phyloP scores from a whole-genome alignment of 2,113 vertebrate species.

The Loxodonta africana region DNA sequence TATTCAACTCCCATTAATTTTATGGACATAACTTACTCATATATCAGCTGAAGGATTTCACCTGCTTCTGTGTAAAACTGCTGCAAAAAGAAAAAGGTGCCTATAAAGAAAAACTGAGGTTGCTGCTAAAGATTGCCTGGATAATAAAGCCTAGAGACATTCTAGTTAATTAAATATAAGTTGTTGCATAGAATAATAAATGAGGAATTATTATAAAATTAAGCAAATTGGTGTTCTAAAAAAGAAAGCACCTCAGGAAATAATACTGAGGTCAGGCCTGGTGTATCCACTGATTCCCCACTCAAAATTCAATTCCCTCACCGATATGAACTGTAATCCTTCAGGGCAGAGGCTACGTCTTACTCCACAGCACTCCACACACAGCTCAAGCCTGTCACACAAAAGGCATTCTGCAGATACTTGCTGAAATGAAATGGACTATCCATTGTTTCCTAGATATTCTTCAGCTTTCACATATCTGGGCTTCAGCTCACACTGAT shows the following conservation, averaged over 20 bases:
- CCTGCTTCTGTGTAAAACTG: constrained; percentile 23
- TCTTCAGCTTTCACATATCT: neutral
- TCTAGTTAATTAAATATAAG: constrained; percentile 38
- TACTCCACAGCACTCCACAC: neutral
- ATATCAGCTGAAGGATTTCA: constrained; percentile 78
- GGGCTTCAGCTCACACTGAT: neutral
- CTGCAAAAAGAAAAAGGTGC: constrained; percentile 44
- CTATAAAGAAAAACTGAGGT: constrained; percentile 67
- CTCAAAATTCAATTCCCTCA: neutral
- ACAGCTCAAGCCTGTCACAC: neutral
- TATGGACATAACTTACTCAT: constrained; percentile 83
- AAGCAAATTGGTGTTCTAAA: neutral
- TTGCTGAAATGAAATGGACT: neutral
- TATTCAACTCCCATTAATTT: constrained; percentile 86
- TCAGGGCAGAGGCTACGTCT: neutral
- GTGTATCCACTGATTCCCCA: neutral
- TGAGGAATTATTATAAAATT: constrained; percentile 11
- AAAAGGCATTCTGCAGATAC: neutral
- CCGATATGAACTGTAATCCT: neutral
- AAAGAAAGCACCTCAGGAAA: constrained; percentile 25
- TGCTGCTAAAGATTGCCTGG: rapidly evolving
- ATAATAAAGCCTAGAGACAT: constrained; percentile 37
- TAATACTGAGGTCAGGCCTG: neutral
- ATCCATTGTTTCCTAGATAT: neutral
- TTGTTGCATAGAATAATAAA: neutral